phyloP scores from a whole-genome alignment of 2,797 vertebrate species.

The Pseudochaenichthys georgianus region DNA sequence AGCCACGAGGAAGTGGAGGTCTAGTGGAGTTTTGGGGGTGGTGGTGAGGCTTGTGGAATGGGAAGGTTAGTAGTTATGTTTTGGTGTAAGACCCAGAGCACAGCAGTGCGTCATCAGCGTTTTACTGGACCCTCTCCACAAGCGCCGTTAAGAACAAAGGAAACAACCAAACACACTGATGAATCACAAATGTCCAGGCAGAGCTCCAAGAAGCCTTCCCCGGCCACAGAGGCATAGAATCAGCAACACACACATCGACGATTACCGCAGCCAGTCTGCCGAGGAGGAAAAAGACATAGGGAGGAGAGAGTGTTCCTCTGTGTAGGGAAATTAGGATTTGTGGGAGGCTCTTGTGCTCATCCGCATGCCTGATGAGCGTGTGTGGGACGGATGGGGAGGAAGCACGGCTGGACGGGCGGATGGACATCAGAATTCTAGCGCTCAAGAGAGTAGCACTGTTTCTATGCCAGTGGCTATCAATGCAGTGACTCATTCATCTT shows the following conservation, averaged over 20 bases:
- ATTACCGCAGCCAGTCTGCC: conserved; percentile 41
- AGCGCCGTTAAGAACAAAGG: conserved; percentile 68
- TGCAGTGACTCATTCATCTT: conserved; percentile 63
- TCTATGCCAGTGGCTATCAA: conserved; percentile 58
- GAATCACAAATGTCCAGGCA: conserved; percentile 79
- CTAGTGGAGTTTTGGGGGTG: conserved; percentile 32
- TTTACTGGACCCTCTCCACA: conserved; percentile 72
- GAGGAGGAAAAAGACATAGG: conserved; percentile 24
- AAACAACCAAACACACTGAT: conserved; percentile 72
- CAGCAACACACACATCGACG: conserved; percentile 55
- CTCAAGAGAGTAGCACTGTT: conserved; percentile 42
- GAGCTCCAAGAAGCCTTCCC: conserved; percentile 68
- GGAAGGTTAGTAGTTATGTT: conserved; percentile 35
- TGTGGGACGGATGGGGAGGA: conserved; percentile 61
- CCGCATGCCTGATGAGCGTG: conserved; percentile 56
- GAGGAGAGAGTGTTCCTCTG: conserved; percentile 52
- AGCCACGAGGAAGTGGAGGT: conserved; percentile 47
- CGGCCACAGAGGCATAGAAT: conserved; percentile 50
- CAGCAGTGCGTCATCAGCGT: conserved; percentile 65
- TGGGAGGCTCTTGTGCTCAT: conserved; percentile 57
- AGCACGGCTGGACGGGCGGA: conserved; percentile 47
- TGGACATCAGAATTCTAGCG: conserved; percentile 38
- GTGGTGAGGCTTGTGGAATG: conserved; percentile 2
- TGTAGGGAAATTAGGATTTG: conserved; percentile 46
- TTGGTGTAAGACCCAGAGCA: conserved; percentile 50